A percentile compares a stretch with the other conserved stretches of the same genome.
Conservation (phyloP, 1,140 invertebrate species). For the Drosophila teissieri region DNA sequence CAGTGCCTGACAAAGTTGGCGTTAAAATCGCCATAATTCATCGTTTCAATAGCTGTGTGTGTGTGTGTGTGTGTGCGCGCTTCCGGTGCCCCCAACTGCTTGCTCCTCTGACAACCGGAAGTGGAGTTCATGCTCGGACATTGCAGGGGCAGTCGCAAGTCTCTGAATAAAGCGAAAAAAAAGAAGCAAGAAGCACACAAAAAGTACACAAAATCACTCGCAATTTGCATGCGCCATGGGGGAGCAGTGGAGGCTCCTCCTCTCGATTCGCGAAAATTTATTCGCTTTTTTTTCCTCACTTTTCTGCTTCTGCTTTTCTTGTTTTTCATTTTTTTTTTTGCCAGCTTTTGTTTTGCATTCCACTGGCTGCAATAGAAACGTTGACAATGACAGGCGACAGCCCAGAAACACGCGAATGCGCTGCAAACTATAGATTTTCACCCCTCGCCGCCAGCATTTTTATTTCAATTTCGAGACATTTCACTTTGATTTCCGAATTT, state of each 20-base stretch:
- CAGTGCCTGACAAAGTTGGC: constrained; percentile 51
- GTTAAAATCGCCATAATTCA: constrained; percentile 81
- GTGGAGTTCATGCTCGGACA: constrained; percentile 74
- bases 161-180: constrained; percentile 39
- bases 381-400: constrained; percentile 66
- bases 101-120: constrained; percentile 47
- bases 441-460: constrained; percentile 14
- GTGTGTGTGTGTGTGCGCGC: too few relatives aligned
- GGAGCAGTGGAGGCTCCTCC: background rate
- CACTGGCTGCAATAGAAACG: constrained; percentile 60
- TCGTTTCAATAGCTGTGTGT: constrained; percentile 63
- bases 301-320: background rate
- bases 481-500: constrained; percentile 58
- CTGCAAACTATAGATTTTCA: constrained; percentile 14
- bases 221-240: constrained; percentile 63
- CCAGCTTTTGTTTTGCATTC: constrained; percentile 29
- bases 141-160: constrained; percentile 42
- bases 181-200: constrained; percentile 4
- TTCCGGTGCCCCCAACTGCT: background rate
- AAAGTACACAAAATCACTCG: constrained; percentile 45
- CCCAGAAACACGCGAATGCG: constrained; percentile 23
- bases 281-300: constrained; percentile 4
- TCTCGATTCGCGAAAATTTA: constrained; percentile 13
- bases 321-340: constrained; percentile 6
- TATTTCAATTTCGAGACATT: constrained; percentile 68